Evolutionary conservation across 2,888 invertebrate genomes (phyloP).

Genomic region (Cerceris rybyensis): DNA sequence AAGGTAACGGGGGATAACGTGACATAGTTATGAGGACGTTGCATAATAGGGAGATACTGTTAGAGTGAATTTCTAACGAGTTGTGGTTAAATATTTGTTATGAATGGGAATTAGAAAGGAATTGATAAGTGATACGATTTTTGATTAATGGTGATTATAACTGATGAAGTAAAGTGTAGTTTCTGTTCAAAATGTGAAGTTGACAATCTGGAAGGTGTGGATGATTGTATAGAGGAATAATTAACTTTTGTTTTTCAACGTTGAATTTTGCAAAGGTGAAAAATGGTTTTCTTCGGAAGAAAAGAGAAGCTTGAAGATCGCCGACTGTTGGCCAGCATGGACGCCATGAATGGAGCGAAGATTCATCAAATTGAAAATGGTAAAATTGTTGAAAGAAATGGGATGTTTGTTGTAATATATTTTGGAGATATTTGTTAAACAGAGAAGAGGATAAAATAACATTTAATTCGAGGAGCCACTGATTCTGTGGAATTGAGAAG

Average conservation of each 20-base stretch:
- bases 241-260: neutral
- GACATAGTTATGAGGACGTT: too few species aligned
- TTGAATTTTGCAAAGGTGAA: neutral
- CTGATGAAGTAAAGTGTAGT: too few species aligned
- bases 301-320: conserved; percentile 78
- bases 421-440: too few species aligned
- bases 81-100: too few species aligned
- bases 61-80: too few species aligned
- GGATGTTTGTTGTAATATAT: too few species aligned
- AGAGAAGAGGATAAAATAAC: neutral
- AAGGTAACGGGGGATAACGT: too few species aligned
- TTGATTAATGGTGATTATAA: too few species aligned
- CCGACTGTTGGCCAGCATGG: conserved; percentile 76
- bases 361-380: conserved; percentile 78
- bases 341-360: conserved; percentile 75
- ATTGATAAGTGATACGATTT: too few species aligned
- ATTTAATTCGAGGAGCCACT: neutral
- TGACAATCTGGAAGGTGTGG: neutral
- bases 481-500: conserved; percentile 13
- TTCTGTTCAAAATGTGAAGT: neutral
- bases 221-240: neutral
- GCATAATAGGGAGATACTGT: too few species aligned
- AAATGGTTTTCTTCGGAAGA: conserved; percentile 78
- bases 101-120: too few species aligned
- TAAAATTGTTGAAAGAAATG: conserved; percentile 56